These are phyloP conservation scores for Imbricaverruca yamaguchii DNA, from an alignment of 2,888 invertebrate genomes.

Conservation along the genomic window DNA sequence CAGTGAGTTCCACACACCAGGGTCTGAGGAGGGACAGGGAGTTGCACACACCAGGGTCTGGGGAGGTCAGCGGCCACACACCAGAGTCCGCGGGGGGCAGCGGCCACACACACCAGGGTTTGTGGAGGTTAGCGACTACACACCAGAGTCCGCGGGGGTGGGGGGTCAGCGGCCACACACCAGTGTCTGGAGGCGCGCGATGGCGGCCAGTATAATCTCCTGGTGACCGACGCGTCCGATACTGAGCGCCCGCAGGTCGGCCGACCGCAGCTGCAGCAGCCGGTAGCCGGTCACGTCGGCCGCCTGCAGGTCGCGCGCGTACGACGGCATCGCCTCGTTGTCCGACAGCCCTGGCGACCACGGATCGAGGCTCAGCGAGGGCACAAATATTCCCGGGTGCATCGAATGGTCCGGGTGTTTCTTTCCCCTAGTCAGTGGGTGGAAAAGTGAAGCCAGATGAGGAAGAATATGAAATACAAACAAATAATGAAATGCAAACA, in stretches of 20 bases:
- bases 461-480: not conserved
- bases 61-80: no score
- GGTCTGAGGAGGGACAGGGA: no score
- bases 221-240: slow-evolving; percentile 84
- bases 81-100: no score
- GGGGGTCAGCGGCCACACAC: not conserved
- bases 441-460: not conserved
- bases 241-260: slow-evolving; percentile 79
- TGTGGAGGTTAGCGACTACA: no score
- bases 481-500: no score
- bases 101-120: no score
- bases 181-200: slow-evolving; percentile 59
- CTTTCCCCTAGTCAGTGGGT: no score
- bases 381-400: not conserved
- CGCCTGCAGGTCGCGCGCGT: slow-evolving; percentile 69
- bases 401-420: not conserved
- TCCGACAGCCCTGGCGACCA: slow-evolving; percentile 51
- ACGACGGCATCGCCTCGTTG: slow-evolving; percentile 67
- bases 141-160: no score
- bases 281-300: slow-evolving; percentile 73
- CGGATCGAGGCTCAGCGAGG: not conserved
- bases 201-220: slow-evolving; percentile 84
- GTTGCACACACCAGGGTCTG: no score
- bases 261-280: slow-evolving; percentile 73
- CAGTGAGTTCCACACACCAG: no score